These are phyloP conservation scores for Hephaestus fuliginosus DNA, from an alignment of 2,797 vertebrate species.

Conservation along the genomic window DNA sequence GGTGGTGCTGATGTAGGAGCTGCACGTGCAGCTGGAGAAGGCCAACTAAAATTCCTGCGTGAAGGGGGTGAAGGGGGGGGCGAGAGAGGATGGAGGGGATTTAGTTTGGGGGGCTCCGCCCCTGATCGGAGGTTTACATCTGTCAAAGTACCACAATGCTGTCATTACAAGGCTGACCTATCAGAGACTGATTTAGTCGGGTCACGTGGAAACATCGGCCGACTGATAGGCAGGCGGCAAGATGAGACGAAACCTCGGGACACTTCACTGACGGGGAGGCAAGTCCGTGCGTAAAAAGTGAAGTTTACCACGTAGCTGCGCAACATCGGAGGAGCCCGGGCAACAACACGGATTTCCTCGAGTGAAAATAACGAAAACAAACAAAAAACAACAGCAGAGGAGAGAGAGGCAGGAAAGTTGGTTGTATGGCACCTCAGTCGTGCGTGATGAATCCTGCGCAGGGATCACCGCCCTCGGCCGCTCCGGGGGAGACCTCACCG, in stretches of 20 bases:
- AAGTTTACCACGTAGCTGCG: conserved; percentile 49
- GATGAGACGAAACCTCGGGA: conserved; percentile 72
- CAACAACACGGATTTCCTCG: conserved; percentile 9
- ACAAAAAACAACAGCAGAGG: conserved; percentile 36
- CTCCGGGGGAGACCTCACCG: conserved; percentile 73
- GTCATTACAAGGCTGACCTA: conserved; percentile 70
- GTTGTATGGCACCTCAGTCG: conserved; percentile 89
- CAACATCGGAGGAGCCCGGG: conserved; percentile 50
- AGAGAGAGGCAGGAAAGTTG: conserved; percentile 54
- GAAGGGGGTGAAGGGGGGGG: not conserved
- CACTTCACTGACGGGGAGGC: conserved; percentile 76
- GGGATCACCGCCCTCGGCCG: conserved; percentile 76
- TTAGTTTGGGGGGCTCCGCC: not conserved
- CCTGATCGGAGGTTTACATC: conserved; percentile 48
- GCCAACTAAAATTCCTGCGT: not conserved
- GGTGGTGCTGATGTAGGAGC: conserved; percentile 17
- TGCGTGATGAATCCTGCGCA: conserved; percentile 88
- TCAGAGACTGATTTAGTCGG: conserved; percentile 54
- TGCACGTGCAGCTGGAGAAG: not conserved
- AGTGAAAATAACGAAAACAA: conserved; percentile 12
- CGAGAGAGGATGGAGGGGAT: not conserved
- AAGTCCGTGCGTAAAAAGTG: conserved; percentile 67
- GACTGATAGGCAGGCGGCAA: conserved; percentile 83
- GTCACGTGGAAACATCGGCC: conserved; percentile 75
- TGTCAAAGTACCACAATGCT: conserved; percentile 41